Evolutionary conservation across 2,797 vertebrate species (phyloP), one percentile per base, ranked within the genome.

Genomic region (Cottoperca gobio): DNA sequence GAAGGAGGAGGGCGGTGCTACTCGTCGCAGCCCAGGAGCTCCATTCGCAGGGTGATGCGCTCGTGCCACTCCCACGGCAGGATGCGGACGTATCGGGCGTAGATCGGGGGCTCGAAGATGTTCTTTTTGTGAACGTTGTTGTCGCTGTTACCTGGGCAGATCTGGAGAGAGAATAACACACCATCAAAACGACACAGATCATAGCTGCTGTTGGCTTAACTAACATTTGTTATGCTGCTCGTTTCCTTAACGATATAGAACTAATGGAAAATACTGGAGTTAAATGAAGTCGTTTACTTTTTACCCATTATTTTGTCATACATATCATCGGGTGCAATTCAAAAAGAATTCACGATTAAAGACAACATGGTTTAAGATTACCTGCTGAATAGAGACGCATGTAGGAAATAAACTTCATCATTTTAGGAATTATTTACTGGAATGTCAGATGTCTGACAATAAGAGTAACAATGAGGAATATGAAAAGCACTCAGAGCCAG

Each of bases 71-170:
- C 94, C 94, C 97, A 96, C 0, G 98, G 98, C 88, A 97, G 90
- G 82, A 99, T 74, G 49, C 98, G 97, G 35, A 99, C 87, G 0
- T 93, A 98, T 40, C 95, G 96, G 7, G 95, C 91, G 0, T 89
- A 90, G 92, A 99, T 91, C 21, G 97, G 92, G 0, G 91, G 90
- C 0, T 97, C 96, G 0, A 99, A 97, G 57, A 97, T 53, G 0
- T 99, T 99, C 94, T 95, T 98, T 92, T 97, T 98, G 93, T 99
- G 97, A 0, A 96, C 95, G 64, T 97, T 96, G 93, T 99, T 99
- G 94, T 99, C 97, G 0, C 86, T 93, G 94, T 99, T 99, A 40
- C 98, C 98, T 0, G 90, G 91, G 85, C 99, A 99, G 81, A 99
- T 90, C 98, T 99, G 83, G 3, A 81, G 17, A 72, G 57, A 79